phyloP scores from a whole-genome alignment of 2,888 invertebrate species.

The Troglohyphantes excavatus region DNA sequence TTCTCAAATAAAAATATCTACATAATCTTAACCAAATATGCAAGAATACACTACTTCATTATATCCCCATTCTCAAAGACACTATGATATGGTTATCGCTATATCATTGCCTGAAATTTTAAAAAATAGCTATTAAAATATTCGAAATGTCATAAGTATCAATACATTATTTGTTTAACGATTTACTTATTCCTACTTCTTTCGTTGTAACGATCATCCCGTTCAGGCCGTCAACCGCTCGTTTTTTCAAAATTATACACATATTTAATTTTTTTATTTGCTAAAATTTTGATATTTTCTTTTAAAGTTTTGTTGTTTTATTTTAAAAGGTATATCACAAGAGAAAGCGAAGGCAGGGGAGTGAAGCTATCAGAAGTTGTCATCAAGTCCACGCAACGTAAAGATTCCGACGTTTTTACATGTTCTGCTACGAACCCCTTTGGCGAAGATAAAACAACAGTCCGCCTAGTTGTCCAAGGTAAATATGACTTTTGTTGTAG shows the following conservation, averaged over 20 bases:
- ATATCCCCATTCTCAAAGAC: too few species aligned
- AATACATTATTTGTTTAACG: too few species aligned
- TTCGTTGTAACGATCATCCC: neutral
- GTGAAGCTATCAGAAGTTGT: constrained; percentile 94
- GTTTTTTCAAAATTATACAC: neutral
- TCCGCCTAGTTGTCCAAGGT: constrained; percentile 96
- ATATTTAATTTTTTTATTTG: neutral
- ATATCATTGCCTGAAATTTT: too few species aligned
- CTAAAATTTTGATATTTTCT: neutral
- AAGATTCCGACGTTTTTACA: constrained; percentile 93
- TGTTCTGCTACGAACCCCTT: constrained; percentile 97
- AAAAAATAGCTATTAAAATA: too few species aligned
- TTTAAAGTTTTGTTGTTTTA: neutral
- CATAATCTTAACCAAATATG: too few species aligned
- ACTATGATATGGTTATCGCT: too few species aligned
- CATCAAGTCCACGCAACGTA: constrained; percentile 93
- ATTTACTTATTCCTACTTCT: too few species aligned
- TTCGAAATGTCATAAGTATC: too few species aligned
- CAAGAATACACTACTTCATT: too few species aligned
- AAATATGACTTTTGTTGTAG: too few species aligned
- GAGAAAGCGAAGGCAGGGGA: constrained; percentile 89
- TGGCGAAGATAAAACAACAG: constrained; percentile 96
- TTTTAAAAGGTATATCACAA: constrained; percentile 84
- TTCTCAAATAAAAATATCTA: too few species aligned
- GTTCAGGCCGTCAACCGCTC: neutral